Evolutionary conservation across 2,888 invertebrate genomes (phyloP), one percentile per base, ranked within the genome.

Genomic region (Volucella inanis): DNA sequence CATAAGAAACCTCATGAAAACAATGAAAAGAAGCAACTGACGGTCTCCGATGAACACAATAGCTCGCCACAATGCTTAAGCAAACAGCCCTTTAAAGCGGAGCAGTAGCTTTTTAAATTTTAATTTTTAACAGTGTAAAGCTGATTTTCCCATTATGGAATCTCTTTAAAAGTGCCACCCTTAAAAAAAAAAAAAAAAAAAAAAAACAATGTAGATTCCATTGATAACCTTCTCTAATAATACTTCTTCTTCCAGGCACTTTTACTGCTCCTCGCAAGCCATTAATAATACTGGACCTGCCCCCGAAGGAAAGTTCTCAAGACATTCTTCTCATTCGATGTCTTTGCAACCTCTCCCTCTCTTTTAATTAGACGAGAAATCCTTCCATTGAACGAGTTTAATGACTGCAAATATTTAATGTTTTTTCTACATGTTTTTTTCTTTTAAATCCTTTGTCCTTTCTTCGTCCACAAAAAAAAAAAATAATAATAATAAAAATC

Each of bases 321-420:
- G 14, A 18, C 50, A 50, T 10, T 50, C 10, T 9, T 10, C 50
- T 50, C 50, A 9, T 50, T 18, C 10, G 10, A 18, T 8, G 18
- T 15, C 8, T 6, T 3, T 14, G 9, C 2, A 50, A 4, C 50
- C 18, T 15, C 50, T 6, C 15, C 50, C 8, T 15, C 8, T 15
- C 47, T 12, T 47, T 14, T 47, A 47, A 47, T 47, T 47, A 47
- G 47, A 47, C 31, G 47, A n/a, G n/a, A 10, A 14, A 14, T 47
- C n/a, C n/a, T 14, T 12, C 47, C 12, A 11, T 47, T 47, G 11
- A 47, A 47, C 12, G n/a, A 14, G 47, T 47, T 47, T 47, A 47
- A 47, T 47, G 47, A 47, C 47, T 47, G 47, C 47, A 47, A 47
- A 47, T 47, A 47, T 47, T 47, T 47, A n/a, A 47, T 47, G 12